Percentiles rank a stretch among this genome's conserved stretches.
Conservation (phyloP, 2,797 vertebrate species). For the Poeciliopsis presidionis region DNA sequence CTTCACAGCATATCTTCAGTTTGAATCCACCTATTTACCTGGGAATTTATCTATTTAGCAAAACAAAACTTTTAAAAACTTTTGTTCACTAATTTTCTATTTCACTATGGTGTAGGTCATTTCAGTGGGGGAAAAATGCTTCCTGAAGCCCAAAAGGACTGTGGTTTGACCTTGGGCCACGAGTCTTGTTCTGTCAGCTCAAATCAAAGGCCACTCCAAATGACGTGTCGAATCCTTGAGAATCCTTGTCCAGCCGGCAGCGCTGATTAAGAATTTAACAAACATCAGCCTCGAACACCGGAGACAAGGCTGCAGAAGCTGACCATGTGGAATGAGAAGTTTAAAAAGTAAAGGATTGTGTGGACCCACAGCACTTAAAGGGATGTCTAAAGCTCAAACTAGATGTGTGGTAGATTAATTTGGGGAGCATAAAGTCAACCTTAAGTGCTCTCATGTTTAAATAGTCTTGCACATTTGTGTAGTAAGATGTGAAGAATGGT, state of each 20-base stretch:
- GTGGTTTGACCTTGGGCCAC: slow-evolving; percentile 58
- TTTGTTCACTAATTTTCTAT: background rate
- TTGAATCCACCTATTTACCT: background rate
- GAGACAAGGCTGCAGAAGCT: slow-evolving; percentile 49
- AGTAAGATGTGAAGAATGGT: background rate
- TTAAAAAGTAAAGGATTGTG: slow-evolving; percentile 16
- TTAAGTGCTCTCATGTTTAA: background rate
- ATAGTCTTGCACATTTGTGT: background rate
- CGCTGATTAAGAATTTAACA: slow-evolving; percentile 75
- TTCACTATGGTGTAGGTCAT: background rate
- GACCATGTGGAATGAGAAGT: slow-evolving; percentile 50
- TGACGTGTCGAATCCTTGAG: slow-evolving; percentile 50
- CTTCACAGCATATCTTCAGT: background rate
- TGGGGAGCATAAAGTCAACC: background rate
- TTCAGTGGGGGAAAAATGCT: slow-evolving; percentile 12
- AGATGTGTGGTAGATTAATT: slow-evolving; percentile 12
- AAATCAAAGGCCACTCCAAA: slow-evolving; percentile 54
- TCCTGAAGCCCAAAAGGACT: slow-evolving; percentile 23
- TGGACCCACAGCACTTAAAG: slow-evolving; percentile 10
- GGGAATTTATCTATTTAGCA: background rate
- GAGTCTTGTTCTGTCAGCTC: slow-evolving; percentile 72
- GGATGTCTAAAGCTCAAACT: background rate
- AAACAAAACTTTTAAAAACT: background rate
- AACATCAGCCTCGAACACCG: slow-evolving; percentile 48
- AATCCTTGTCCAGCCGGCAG: slow-evolving; percentile 65